These are phyloP conservation scores for Lanistes nyassanus DNA, from an alignment of 1,140 invertebrate genomes.

Conservation along the genomic window DNA sequence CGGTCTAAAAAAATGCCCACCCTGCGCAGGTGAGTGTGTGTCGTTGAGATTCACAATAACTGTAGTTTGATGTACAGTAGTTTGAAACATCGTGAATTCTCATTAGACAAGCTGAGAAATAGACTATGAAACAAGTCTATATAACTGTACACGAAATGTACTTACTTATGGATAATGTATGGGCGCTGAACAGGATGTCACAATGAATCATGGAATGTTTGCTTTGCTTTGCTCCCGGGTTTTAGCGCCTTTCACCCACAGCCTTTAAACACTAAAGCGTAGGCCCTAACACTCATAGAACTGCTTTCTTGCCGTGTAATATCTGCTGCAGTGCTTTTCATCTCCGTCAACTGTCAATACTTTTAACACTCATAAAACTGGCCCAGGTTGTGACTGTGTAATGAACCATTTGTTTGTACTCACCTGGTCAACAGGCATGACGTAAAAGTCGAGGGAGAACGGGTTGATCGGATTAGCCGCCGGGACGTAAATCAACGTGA, in stretches of 20 bases:
- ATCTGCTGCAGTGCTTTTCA: no score
- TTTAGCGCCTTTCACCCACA: no score
- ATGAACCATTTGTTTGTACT: no score
- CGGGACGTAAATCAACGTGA: conserved; percentile 31
- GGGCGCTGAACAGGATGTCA: no score
- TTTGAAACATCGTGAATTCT: not conserved
- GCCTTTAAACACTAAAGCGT: no score
- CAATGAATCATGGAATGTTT: no score
- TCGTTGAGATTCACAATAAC: not conserved
- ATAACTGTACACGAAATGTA: not conserved
- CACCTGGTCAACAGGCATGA: conserved; percentile 21
- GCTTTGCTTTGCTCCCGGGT: no score
- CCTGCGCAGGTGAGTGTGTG: conserved; percentile 4
- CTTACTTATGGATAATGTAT: not conserved
- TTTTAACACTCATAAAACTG: not conserved
- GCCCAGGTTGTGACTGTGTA: not conserved
- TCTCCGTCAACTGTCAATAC: not conserved
- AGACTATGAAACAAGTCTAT: not conserved
- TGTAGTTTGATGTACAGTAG: not conserved
- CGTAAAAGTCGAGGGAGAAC: conserved; percentile 10
- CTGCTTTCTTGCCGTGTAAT: no score
- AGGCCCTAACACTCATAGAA: no score
- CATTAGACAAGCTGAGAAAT: not conserved
- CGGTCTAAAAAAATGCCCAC: conserved; percentile 1
- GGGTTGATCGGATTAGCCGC: not conserved